Percentiles rank a stretch among this genome's conserved stretches.
Evolutionary conservation across 2,113 vertebrate genomes (phyloP).

Genomic region (human): GRCh38 chr4:5023501-5024000

Average conservation of each 20-base stretch:
- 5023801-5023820: background rate
- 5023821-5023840: background rate
- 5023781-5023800: background rate
- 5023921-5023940: background rate
- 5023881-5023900: background rate
- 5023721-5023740: rapidly evolving
- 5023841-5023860: background rate
- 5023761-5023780: background rate
- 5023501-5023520: background rate
- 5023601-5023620: background rate
- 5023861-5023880: background rate
- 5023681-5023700: background rate
- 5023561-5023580: background rate
- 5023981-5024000: background rate
- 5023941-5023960: background rate
- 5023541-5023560: background rate
- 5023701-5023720: background rate
- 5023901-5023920: background rate
- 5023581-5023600: background rate
- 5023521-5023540: background rate
- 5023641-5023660: background rate
- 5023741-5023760: background rate
- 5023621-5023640: background rate
- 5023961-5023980: background rate
- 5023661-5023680: background rate